Base-by-base conservation (phyloP, 2,888 invertebrate genomes). In the Drosophila recens region DNA sequence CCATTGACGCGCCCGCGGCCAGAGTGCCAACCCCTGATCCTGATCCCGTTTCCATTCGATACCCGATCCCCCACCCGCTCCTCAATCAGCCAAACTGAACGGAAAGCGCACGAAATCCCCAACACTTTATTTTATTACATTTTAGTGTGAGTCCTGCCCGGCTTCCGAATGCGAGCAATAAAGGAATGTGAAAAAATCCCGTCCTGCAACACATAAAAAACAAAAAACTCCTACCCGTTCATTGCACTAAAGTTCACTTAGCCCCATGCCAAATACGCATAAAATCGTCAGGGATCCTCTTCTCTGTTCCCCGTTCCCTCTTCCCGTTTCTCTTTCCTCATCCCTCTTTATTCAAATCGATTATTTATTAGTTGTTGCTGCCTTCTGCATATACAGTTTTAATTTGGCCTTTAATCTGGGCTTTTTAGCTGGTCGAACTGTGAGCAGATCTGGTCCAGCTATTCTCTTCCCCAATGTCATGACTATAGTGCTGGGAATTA, bases 71-170 rank as follows among this genome's bases (percentile, higher is more conserved):
- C 52, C 23, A 9, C 56, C 46, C 49, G 13, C 45, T 27, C 30
- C 57, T 48, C 72, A 79, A 70, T 80, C 72, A 65, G 36, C 23
- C 68, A 65, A 69, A 64, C 62, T 52, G 48, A 72, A 74, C 53
- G 72, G 68, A 77, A 75, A 67, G 64, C 71, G 59, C 53, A 71
- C 53, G 51, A 82, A 84, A 82, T 86, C 73, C 80, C 72, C 74
- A 82, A 87, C 87, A 90, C 86, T 90, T 89, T 87, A 86, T 89
- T 89, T 87, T 88, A 89, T 89, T 87, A 87, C 87, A 81, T 80
- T 88, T 84, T 80, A 78, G 75, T 78, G 68, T 69, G 67, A 59
- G 58, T 61, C 46, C 64, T 38, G 62, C 33, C 10, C 43, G 38
- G 69, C 34, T 48, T 52, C 43, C 52, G 33, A 74, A 58, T 54